Evolutionary conservation across 2,888 invertebrate species (phyloP), one percentile per base, ranked within the genome.

Genomic region (Phengaris arion): DNA sequence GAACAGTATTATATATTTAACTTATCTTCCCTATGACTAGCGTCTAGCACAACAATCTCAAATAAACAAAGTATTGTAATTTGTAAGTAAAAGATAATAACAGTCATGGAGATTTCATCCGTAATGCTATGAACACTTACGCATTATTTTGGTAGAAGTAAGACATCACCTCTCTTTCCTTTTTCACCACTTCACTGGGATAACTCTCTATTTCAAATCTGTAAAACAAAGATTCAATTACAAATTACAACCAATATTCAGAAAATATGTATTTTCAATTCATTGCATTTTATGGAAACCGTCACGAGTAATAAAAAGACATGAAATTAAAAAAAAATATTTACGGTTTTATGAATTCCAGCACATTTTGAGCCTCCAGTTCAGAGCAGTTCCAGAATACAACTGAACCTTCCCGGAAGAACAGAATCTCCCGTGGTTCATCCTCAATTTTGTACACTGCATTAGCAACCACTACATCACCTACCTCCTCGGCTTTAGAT

Each of bases 331-430:
- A 35, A 3, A 35, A 35, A 2, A 1, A 2, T 55, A 78, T 87
- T 82, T 77, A 92, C 93, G 92, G 89, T 79, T 94, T 95, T 74
- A 98, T 87, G 87, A 98, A 97, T 59, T 95, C 94, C 22, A 98
- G 87, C 0, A 98, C 94, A 89, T 96, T 97, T 79, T 95, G 95
- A 57, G 96, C 95, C 85, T 98, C 98, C 75, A 97, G 83, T 80
- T 97, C 97, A 0, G 96, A 94, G 82, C 97, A 95, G 87, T 98
- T 98, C 98, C 98, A 98, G 87, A 98, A 96, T 0, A 98, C 97
- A 0, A 97, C 95, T 2, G 97, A 96, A 0, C 99, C 99, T 87
- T 98, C 98, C 55, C 97, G 94, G 86, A 98, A 98, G 88, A 98
- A 97, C 85, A 97, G 97, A 79, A 98, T 96, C 88, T 98, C 98